Conservation (phyloP, 2,113 vertebrate genomes). For the Turdus rufiventris region DNA sequence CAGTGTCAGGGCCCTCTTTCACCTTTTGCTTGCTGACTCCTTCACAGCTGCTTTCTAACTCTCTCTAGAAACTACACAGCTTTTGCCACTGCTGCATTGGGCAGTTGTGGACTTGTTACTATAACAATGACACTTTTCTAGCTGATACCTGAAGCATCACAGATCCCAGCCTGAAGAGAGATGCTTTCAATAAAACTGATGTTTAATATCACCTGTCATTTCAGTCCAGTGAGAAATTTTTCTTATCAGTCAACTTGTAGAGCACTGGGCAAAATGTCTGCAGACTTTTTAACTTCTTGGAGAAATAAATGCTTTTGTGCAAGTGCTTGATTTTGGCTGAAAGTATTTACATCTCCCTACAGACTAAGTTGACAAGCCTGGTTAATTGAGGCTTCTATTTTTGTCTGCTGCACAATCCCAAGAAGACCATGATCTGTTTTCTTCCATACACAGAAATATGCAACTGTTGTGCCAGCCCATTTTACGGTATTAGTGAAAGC, state of each 20-base stretch:
- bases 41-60: not conserved
- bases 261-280: not conserved
- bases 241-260: fast-evolving
- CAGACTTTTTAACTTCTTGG: not conserved
- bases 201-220: not conserved
- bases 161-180: not conserved
- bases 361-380: not conserved
- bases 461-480: not conserved
- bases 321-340: not conserved
- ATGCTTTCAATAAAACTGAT: not conserved
- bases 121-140: not conserved
- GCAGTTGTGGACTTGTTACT: not conserved
- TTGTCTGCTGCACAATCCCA: not conserved
- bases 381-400: slow-evolving; percentile 10
- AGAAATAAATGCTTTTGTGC: not conserved
- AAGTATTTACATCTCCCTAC: not conserved
- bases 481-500: not conserved
- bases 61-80: not conserved
- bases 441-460: not conserved
- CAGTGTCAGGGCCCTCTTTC: not conserved
- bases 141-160: not conserved
- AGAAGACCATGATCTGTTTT: not conserved
- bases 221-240: not conserved
- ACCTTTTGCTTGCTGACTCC: not conserved
- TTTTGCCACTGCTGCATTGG: not conserved